Evolutionary conservation across 1,140 invertebrate genomes (phyloP), one percentile per base, ranked within the genome.

Genomic region (Drosophila seguyi): DNA sequence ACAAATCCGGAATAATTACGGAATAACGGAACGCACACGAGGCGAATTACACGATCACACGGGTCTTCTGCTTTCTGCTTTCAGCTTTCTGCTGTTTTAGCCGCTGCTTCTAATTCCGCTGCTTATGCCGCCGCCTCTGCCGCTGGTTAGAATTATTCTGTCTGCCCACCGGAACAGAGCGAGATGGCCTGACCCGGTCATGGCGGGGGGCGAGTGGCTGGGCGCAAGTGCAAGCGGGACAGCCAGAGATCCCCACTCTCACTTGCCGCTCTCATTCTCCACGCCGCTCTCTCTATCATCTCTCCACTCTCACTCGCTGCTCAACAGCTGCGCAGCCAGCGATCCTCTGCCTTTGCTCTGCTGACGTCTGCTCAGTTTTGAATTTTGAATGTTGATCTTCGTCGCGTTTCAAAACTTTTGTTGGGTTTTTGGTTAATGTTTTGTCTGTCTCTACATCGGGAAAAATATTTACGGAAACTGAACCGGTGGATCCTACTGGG

Each of bases 21-120:
- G 76, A 77, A 72, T 50, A 77, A 80, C 71, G 76, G 72, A 76
- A 72, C 81, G 86, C 84, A 82, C 84, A 87, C 85, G 84, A 87
- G 84, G 84, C 80, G 87, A 88, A 87, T 87, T 87, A 87, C 84
- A 87, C 84, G 85, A 88, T 88, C 86, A 79, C 86, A 82, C 86
- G 81, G 72, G 61, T 71, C 79, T 84, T 88, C 85, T 86, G 55
- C 71, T 76, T 61, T 71, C 59, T 79, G n/a, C n/a, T n/a, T n/a
- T n/a, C n/a, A n/a, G 80, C 84, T 71, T 75, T 53, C 50, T 53
- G 50, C 71, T 75, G 83, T 77, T 79, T 74, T 78, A 65, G 63
- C 72, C 75, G 67, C 75, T 62, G 80, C 56, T 57, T 63, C 66
- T 77, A 81, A 61, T 81, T 88, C 83, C 66, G 80, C 61, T 79